Evolutionary conservation across 1,140 invertebrate genomes (phyloP).

Genomic region (Trinorchestia longiramus): DNA sequence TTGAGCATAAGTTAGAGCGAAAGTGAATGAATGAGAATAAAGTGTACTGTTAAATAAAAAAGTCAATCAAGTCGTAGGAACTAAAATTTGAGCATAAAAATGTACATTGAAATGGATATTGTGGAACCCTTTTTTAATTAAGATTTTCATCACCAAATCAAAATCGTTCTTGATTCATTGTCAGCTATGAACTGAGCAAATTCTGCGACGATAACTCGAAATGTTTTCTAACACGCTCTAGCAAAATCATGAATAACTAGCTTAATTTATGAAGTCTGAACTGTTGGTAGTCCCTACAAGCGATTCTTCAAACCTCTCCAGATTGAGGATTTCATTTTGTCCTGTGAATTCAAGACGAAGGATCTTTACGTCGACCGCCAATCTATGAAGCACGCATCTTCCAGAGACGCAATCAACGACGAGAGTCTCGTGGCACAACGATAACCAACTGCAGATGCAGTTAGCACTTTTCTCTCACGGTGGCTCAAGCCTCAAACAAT

Average conservation of each 20-base stretch:
- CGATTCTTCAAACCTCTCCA: background rate
- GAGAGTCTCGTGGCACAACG: background rate
- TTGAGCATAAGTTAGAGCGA: background rate
- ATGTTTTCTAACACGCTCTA: background rate
- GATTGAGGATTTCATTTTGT: background rate
- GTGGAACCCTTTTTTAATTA: background rate
- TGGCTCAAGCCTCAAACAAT: background rate
- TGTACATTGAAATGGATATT: background rate
- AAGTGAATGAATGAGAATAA: background rate
- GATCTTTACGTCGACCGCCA: background rate
- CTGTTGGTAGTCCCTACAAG: background rate
- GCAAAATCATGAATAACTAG: background rate
- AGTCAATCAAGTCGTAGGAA: background rate
- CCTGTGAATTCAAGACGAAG: background rate
- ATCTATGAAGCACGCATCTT: slow-evolving; percentile 5
- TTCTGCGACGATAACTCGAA: background rate
- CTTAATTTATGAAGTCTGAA: background rate
- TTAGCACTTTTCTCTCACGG: background rate
- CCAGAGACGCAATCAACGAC: slow-evolving; percentile 2
- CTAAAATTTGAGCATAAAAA: background rate
- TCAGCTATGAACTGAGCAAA: background rate
- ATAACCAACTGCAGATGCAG: background rate
- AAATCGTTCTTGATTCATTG: background rate
- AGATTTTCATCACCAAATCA: background rate
- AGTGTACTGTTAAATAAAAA: background rate